Percentiles rank a stretch among this genome's conserved stretches.
These are phyloP conservation scores for Dicranocentrus wangi DNA, from an alignment of 2,888 invertebrate genomes.

Conservation along the genomic window DNA sequence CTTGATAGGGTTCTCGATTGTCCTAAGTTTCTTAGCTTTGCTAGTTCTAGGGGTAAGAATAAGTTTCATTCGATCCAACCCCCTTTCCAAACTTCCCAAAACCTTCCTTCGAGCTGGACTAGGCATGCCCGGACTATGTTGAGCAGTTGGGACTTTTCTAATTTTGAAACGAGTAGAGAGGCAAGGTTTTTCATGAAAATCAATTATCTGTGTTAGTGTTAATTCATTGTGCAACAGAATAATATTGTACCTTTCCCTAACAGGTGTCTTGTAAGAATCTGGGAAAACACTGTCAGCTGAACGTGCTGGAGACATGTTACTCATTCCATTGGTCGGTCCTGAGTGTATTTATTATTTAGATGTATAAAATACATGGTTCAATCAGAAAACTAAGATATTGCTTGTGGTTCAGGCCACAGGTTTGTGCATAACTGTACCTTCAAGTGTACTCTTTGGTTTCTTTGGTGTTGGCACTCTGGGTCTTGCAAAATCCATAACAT, in stretches of 20 bases:
- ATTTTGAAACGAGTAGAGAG: too few relatives aligned
- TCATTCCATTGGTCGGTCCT: slow-evolving; percentile 26
- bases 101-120: slow-evolving; percentile 79
- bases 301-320: slow-evolving; percentile 75
- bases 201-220: too few relatives aligned
- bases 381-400: too few relatives aligned
- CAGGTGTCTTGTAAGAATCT: slow-evolving; percentile 73
- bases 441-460: slow-evolving; percentile 46
- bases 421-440: too few relatives aligned
- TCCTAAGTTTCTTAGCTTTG: slow-evolving; percentile 70
- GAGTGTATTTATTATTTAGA: not conserved
- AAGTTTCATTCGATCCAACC: slow-evolving; percentile 80
- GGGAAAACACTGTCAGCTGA: slow-evolving; percentile 77
- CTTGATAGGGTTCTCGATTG: slow-evolving; percentile 65
- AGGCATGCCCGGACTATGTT: slow-evolving; percentile 57
- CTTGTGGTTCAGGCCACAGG: too few relatives aligned
- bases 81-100: slow-evolving; percentile 82
- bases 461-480: slow-evolving; percentile 74
- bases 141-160: slow-evolving; percentile 30
- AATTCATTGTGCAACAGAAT: too few relatives aligned
- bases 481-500: slow-evolving; percentile 74
- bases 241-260: slow-evolving; percentile 72
- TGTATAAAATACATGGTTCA: too few relatives aligned
- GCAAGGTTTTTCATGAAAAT: too few relatives aligned
- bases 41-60: slow-evolving; percentile 81